Base-by-base conservation (phyloP, 2,797 vertebrate genomes). In the Sebastiscus tertius region DNA sequence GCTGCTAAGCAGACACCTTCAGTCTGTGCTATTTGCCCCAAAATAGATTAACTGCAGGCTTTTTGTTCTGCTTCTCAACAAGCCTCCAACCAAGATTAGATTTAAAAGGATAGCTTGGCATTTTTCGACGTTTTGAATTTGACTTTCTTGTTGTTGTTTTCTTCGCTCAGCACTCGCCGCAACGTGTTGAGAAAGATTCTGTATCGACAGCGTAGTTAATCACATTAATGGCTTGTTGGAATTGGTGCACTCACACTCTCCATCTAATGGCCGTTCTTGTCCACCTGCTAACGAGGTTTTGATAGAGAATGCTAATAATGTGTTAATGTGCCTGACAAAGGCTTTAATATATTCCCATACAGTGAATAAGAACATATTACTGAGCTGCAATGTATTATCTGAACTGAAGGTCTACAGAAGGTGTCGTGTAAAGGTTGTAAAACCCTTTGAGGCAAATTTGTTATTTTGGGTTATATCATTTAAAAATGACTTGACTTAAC, bases 1-100 rank as follows among this genome's bases (percentile, higher is more conserved):
- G 79, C 74, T 62, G 42, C 72, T 77, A 78, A 88, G 87, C 67
- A 88, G 79, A 83, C 84, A 85, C 68, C 73, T 76, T 87, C 83
- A 84, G 79, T 81, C 75, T 81, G 65, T 71, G 81, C 79, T 68
- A 66, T 88, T 87, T 87, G 55, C 75, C 56, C 71, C 18, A 69
- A 83, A 91, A 90, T 86, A 90, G 79, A 86, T 8, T 62, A 59
- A 87, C 65, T 84, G 79, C 78, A 80, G 75, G 49, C 58, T 77
- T 62, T n/a, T 72, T 86, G 62, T 64, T 87, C 70, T 68, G 29
- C 9, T 1, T 77, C 77, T 78, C 71, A 80, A 82, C 73, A 79
- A 71, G 33, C 70, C 77, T 84, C 74, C 56, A 56, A 78, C 61
- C 61, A 36, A n/a, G 74, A 74, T 81, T 70, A 72, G n/a, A 84